Conservation (phyloP, 2,113 vertebrate genomes). For the Prochilodus magdalenae region DNA sequence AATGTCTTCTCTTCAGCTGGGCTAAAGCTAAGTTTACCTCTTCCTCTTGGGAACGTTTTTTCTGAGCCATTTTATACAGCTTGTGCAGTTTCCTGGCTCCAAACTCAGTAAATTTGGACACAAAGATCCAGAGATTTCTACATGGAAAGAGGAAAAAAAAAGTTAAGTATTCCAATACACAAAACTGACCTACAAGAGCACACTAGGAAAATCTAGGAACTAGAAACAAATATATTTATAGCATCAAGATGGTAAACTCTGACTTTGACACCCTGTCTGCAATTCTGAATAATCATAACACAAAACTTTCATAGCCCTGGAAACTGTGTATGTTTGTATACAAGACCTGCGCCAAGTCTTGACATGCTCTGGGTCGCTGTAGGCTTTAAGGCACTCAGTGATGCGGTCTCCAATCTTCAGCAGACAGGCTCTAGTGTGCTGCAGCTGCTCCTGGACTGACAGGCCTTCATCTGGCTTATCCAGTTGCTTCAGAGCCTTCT, state of each 20-base stretch:
- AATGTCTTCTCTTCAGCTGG: neutral
- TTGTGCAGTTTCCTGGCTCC: constrained; percentile 96
- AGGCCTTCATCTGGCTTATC: constrained; percentile 97
- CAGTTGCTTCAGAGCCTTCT: constrained; percentile 96
- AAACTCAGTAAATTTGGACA: constrained; percentile 99
- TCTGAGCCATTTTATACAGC: constrained; percentile 98
- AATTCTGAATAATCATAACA: no score
- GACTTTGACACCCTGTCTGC: no score
- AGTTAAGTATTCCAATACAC: neutral
- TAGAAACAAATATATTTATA: no score
- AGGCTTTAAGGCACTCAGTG: constrained; percentile 95
- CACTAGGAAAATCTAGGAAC: no score
- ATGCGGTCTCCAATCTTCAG: constrained; percentile 97
- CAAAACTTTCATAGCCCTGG: no score
- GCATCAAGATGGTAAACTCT: no score
- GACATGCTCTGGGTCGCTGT: constrained; percentile 91
- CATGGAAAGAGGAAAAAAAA: constrained; percentile 9
- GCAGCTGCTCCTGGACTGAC: constrained; percentile 92
- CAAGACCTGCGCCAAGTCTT: constrained; percentile 92
- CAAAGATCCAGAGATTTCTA: constrained; percentile 99
- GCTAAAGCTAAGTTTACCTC: constrained; percentile 77
- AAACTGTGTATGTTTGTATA: neutral
- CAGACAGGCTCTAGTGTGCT: constrained; percentile 94
- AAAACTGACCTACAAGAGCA: neutral
- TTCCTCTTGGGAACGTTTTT: constrained; percentile 94